Evolutionary conservation across 2,113 vertebrate genomes (phyloP).

Genomic region (Amblyopsis rosae): DNA sequence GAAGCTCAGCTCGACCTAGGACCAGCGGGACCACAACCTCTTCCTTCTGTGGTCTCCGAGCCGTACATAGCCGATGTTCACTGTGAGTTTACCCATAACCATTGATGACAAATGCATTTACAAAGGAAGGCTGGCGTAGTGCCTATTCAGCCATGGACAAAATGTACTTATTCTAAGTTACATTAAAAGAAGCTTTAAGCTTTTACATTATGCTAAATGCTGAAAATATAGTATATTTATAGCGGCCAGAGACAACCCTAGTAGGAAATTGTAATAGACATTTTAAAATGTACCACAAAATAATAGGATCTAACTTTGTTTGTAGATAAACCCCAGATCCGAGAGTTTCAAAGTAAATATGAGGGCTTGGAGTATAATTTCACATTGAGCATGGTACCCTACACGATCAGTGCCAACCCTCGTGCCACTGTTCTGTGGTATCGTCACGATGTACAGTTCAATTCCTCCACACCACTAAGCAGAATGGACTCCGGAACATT

Average conservation of each 20-base stretch:
- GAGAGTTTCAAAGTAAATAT: background rate
- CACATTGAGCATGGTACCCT: constrained; percentile 15
- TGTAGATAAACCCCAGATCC: constrained; percentile 43
- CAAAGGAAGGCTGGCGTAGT: background rate
- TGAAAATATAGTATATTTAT: too few species aligned
- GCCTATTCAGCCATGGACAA: background rate
- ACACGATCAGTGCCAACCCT: constrained; percentile 48
- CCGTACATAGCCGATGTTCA: constrained; percentile 27
- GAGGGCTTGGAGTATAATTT: constrained; percentile 8
- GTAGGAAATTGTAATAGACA: too few species aligned
- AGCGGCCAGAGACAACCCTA: too few species aligned
- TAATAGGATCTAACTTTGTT: background rate
- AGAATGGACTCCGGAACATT: constrained; percentile 44
- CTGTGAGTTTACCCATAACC: constrained; percentile 50
- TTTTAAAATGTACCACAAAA: background rate
- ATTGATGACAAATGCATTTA: background rate
- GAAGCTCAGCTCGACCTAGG: constrained; percentile 49
- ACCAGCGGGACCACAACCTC: constrained; percentile 11
- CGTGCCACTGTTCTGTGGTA: constrained; percentile 42
- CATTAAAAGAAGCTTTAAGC: background rate
- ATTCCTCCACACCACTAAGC: constrained; percentile 10
- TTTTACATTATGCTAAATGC: too few species aligned
- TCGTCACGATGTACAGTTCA: background rate
- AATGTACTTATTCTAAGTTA: background rate
- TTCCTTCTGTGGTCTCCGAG: constrained; percentile 19